Evolutionary conservation across 2,113 vertebrate genomes (phyloP), one percentile per base, ranked within the genome.

Genomic region (Eira barbara): DNA sequence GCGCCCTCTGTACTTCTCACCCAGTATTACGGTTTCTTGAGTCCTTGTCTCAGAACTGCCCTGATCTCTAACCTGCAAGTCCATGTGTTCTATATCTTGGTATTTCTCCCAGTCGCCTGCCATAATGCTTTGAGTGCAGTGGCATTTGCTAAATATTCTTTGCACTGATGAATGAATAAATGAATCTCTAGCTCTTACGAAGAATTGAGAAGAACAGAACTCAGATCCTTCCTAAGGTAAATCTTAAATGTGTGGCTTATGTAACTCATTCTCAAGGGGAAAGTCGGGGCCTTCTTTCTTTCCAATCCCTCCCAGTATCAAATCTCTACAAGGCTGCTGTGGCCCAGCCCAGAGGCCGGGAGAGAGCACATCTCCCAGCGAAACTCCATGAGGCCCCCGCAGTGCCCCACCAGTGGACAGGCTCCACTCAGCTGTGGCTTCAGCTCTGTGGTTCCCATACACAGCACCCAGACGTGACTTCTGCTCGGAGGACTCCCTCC

Each of bases 361-460:
- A 5, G 10, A 49, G 45, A 7, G 7, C 36, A 21, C 80, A 42
- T 2, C 12, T 29, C 42, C 73, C 1, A 1, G 57, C 1, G 10
- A 52, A 0, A 7, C 89, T 14, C 3, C 27, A 14, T 0, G 1
- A 69, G 36, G 57, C 12, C 61, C 2, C 0, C 0, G 10, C 14
- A 13, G 1, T 4, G 7, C 6, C 7, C 14, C 3, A 0, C 21
- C 0, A 0, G 11, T 0, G 45, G 42, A 55, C 0, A 0, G 6
- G 67, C 23, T 45, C 63, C 23, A 1, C 36, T 25, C 3, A 12
- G 84, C n/a, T 20, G 15, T 1, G 79, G n/a, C 71, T 45, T 42
- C 13, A 0, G n/a, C 13, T 34, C 61, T 0, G 0, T 21, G 36
- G 61, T 20, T 79, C 6, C 55, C 52, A 7, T 1, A 69, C 31